These are phyloP conservation scores for Melospiza melodia DNA, from an alignment of 2,113 vertebrate genomes.

Conservation along the genomic window DNA sequence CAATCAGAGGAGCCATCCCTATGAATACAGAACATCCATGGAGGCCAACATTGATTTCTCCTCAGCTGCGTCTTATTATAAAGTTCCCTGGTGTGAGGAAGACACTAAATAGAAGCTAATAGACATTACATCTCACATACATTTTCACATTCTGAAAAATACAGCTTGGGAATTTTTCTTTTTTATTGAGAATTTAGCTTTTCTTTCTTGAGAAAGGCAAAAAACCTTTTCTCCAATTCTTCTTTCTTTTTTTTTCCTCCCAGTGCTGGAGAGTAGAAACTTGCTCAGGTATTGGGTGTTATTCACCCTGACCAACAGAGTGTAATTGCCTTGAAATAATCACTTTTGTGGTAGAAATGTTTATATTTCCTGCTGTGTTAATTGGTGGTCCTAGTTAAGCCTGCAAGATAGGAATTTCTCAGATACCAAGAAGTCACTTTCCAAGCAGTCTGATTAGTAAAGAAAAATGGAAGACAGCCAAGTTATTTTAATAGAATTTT, in stretches of 20 bases:
- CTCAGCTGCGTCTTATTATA: constrained; percentile 64
- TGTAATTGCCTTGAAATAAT: not conserved
- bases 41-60: constrained; percentile 54
- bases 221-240: not conserved
- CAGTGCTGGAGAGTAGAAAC: not conserved
- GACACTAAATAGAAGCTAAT: constrained; percentile 55
- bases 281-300: not conserved
- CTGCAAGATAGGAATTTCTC: constrained; percentile 9
- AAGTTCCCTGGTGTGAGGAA: constrained; percentile 62
- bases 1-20: constrained; percentile 46
- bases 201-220: not conserved
- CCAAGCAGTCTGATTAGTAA: not conserved
- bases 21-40: constrained; percentile 50
- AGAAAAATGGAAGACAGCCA: not conserved
- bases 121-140: constrained; percentile 39
- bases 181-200: not conserved
- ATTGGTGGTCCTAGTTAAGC: not conserved
- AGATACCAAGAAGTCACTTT: not conserved
- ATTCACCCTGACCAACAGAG: not conserved
- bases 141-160: constrained; percentile 59
- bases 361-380: constrained; percentile 36
- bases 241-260: not conserved
- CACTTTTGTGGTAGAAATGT: not conserved
- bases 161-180: not conserved
- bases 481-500: constrained; percentile 19